Evolutionary conservation across 2,113 vertebrate genomes (phyloP).

Genomic region (Empidonax traillii): DNA sequence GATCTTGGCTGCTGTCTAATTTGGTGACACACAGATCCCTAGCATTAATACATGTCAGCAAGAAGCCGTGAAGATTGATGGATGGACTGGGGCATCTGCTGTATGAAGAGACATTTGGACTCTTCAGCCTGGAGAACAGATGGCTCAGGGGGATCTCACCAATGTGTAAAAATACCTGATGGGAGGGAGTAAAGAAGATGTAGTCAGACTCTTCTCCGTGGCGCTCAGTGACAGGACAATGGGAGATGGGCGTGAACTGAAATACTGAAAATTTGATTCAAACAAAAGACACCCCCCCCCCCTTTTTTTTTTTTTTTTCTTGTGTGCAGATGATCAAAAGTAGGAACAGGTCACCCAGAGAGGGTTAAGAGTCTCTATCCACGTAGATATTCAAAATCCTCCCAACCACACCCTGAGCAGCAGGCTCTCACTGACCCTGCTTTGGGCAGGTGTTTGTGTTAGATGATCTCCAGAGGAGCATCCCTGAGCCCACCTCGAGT

Average conservation of each 20-base stretch:
- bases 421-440: neutral
- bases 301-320: neutral
- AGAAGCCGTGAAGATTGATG: neutral
- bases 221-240: neutral
- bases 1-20: neutral
- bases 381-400: neutral
- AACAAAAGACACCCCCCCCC: neutral
- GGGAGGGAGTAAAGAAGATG: neutral
- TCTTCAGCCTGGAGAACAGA: neutral
- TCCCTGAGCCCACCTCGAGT: neutral
- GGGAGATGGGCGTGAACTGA: neutral
- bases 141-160: neutral
- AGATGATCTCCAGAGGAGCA: neutral
- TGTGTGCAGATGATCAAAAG: neutral
- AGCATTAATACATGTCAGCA: neutral
- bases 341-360: neutral
- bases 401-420: neutral
- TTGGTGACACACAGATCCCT: neutral
- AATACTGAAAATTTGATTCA: neutral
- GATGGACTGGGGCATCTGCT: neutral
- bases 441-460: neutral
- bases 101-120: neutral
- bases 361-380: neutral
- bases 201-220: neutral
- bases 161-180: neutral